Evolutionary conservation across 2,888 invertebrate species (phyloP).

Genomic region (Biston stratarius): DNA sequence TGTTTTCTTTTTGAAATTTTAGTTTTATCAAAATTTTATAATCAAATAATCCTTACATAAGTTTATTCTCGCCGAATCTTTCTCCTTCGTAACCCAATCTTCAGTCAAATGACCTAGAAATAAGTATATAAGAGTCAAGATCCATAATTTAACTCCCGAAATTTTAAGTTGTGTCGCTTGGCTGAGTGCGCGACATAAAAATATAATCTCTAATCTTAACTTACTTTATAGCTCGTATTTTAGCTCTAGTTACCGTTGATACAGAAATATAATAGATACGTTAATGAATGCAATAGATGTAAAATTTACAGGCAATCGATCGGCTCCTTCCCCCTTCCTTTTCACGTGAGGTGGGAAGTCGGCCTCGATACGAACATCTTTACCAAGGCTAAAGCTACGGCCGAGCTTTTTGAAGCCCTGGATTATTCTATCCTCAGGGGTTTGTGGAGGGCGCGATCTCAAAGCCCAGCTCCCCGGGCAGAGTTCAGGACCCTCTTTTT

Average conservation of each 20-base stretch:
- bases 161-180: slow-evolving; percentile 13
- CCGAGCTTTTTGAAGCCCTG: no score
- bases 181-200: slow-evolving; percentile 22
- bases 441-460: no score
- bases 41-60: not conserved
- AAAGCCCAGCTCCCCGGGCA: no score
- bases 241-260: slow-evolving; percentile 4
- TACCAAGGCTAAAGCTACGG: no score
- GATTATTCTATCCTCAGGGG: no score
- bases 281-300: not conserved
- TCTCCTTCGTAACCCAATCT: not conserved
- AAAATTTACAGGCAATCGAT: no score
- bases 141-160: slow-evolving; percentile 4
- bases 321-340: no score
- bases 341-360: no score
- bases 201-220: slow-evolving; percentile 32
- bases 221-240: slow-evolving; percentile 26
- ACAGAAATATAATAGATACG: slow-evolving; percentile 14
- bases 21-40: not conserved
- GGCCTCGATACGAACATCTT: no score
- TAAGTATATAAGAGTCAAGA: not conserved
- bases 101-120: slow-evolving; percentile 7
- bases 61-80: slow-evolving; percentile 1
- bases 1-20: not conserved
- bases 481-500: no score